Base-by-base conservation (phyloP, 2,888 invertebrate genomes). In the Heliothis peltigera region DNA sequence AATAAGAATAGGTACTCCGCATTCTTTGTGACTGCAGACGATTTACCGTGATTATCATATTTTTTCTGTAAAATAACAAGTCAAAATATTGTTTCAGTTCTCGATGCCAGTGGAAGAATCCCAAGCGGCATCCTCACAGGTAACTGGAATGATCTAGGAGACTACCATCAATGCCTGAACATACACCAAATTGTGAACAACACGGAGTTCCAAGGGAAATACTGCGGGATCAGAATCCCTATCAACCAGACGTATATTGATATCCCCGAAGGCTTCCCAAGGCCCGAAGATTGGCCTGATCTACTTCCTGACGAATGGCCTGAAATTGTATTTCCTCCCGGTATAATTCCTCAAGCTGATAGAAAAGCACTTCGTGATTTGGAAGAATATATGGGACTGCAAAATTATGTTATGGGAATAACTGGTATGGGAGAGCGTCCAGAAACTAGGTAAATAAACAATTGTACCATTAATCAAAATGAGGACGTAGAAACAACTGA, bases 101-200 rank as follows among this genome's bases (percentile, higher is more conserved):
- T 91, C 6, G 95, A 95, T 64, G 89, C 95, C 19, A 91, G 90
- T 18, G 92, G 88, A 0, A 93, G 89, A 77, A 48, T 90, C 0
- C 94, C 95, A 1, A 84, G 87, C n/a, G 95, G 95, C 0, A 46
- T 95, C 0, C 21, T 88, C 0, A 69, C 70, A 7, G 94, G 94
- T 0, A 91, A 95, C 57, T 68, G 90, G 39, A 86, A 88, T 18
- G 92, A 93, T 21, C 70, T 93, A 0, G 95, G 95, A 1, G 91
- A 90, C 72, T 92, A 90, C 64, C 79, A 82, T 63, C 87, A 90
- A 80, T 92, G 92, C 55, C 79, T 92, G 32, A 61, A 63, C 51
- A 87, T 89, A 43, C 63, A 87, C 70, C 51, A 84, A 48, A 8
- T 65, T 1, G 49, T 71, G 0, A 53, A 84, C 17, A 64, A 81